These are phyloP conservation scores for Abrostola triplasia DNA, from an alignment of 2,888 invertebrate species.

Conservation along the genomic window DNA sequence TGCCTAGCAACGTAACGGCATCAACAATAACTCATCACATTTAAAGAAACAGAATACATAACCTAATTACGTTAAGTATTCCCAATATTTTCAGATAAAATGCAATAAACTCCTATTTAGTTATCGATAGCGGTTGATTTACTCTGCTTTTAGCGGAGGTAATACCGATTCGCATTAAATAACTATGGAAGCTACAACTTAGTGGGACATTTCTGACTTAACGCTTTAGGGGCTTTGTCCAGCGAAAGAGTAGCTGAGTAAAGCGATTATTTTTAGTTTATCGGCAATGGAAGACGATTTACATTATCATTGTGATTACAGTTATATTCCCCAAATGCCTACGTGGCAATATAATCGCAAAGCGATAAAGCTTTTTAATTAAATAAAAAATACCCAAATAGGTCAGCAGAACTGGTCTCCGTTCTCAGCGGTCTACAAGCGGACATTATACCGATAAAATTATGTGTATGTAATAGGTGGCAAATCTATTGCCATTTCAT, in stretches of 20 bases:
- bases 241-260: slow-evolving; percentile 2
- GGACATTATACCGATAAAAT: no score
- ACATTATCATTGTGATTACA: no score
- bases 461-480: no score
- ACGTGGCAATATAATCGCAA: no score
- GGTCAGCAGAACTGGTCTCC: no score
- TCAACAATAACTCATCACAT: neutral
- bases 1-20: neutral
- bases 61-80: slow-evolving; percentile 8
- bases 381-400: no score
- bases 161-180: slow-evolving; percentile 31
- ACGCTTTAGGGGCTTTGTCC: slow-evolving; percentile 14
- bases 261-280: neutral
- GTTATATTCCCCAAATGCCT: no score
- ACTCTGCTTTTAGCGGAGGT: slow-evolving; percentile 27
- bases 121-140: slow-evolving; percentile 44
- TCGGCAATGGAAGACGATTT: no score
- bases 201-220: slow-evolving; percentile 34
- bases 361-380: no score
- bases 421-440: no score
- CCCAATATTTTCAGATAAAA: slow-evolving; percentile 16
- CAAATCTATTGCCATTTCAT: no score
- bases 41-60: no score
- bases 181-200: slow-evolving; percentile 35
- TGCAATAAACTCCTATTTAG: slow-evolving; percentile 28